These are phyloP conservation scores for Anabacerthia variegaticeps DNA, from an alignment of 2,797 vertebrate species.

Conservation along the genomic window DNA sequence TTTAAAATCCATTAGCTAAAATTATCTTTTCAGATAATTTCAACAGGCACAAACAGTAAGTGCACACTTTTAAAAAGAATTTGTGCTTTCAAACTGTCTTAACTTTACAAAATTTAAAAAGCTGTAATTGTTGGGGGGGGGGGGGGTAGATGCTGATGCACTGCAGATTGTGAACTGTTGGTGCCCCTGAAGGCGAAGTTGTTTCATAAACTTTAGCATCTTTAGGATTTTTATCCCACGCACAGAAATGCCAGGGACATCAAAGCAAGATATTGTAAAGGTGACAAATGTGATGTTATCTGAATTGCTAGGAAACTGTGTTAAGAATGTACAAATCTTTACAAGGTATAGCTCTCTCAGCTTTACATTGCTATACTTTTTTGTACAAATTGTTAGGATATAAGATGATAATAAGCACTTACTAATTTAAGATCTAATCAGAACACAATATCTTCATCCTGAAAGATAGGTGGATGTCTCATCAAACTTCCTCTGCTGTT, in stretches of 20 bases:
- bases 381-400: background rate
- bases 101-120: background rate
- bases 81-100: background rate
- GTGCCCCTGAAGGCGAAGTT: background rate
- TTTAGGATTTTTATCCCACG: background rate
- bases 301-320: background rate
- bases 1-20: slow-evolving; percentile 47
- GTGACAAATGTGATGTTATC: background rate
- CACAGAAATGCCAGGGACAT: background rate
- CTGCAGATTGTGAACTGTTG: background rate
- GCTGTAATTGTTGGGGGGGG: background rate
- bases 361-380: background rate
- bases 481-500: background rate
- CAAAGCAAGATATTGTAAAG: background rate
- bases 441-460: background rate
- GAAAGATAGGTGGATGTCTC: background rate
- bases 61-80: background rate
- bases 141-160: background rate
- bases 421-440: background rate
- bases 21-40: slow-evolving; percentile 22
- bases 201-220: background rate
- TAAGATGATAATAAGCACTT: background rate
- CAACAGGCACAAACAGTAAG: background rate
- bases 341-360: background rate
- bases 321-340: background rate